Base-by-base conservation (phyloP, 2,797 vertebrate species). In the Mallotus villosus region DNA sequence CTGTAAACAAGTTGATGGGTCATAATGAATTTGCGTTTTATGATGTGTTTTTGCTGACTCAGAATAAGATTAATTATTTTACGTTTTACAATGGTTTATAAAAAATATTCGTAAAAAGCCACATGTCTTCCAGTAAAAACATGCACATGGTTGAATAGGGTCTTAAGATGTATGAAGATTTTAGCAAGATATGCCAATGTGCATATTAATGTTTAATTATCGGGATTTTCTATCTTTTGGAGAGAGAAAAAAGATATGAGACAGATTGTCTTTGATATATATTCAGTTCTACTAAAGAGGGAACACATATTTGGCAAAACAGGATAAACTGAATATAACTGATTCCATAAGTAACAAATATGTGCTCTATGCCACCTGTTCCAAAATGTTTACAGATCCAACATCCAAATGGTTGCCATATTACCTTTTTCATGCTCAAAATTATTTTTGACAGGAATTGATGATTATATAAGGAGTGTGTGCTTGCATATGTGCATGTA, bases 341-440 rank as follows among this genome's bases (percentile, higher is more conserved):
- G 67, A 62, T 70, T 74, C 55, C 72, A 74, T 59, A 41, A 72
- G 17, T 22, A 68, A 71, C 71, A 69, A 75, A 68, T 64, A 64
- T 63, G 51, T 7, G 74, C 24, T 17, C 25, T 63, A 19, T 29
- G 21, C 74, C 81, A 88, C 78, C 83, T 88, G 81, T 82, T 82
- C 65, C 34, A 66, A 79, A 68, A 63, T 53, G 25, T 68, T 68
- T 57, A 73, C 63, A 55, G 66, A 70, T 67, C 68, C 63, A 61
- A 8, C 16, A 75, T 49, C 41, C 63, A 72, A 76, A 78, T 77
- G 53, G 32, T 67, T 29, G 22, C 63, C 60, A 67, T 49, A 49
- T 12, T 49, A 53, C 21, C 57, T 5, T 22, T 66, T 71, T 69
- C 57, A 69, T 17, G 37, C 49, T 41, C 11, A 17, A 8, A n/a